A percentile compares a stretch with the other conserved stretches of the same genome.
Conservation (phyloP, 2,113 vertebrate genomes). For the Syrrhaptes paradoxus region DNA sequence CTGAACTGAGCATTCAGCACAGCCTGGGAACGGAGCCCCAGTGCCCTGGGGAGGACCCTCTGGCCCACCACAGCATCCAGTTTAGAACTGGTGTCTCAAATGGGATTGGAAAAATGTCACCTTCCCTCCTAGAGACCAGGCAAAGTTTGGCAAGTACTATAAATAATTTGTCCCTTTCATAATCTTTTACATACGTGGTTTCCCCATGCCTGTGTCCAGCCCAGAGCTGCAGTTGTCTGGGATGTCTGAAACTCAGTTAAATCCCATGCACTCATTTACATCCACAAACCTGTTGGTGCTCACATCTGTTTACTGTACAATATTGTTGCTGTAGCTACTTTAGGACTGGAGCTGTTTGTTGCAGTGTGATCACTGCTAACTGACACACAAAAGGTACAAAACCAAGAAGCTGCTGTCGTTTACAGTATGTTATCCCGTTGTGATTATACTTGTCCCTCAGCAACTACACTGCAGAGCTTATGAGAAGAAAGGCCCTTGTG, state of each 20-base stretch:
- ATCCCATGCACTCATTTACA: not conserved
- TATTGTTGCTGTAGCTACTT: not conserved
- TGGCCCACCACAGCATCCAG: too few relatives aligned
- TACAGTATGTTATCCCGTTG: not conserved
- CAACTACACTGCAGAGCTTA: not conserved
- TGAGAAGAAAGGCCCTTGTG: not conserved
- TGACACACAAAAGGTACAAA: not conserved
- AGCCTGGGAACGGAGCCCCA: fast-evolving
- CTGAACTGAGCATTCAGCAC: not conserved
- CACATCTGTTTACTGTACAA: not conserved
- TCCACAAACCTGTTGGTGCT: not conserved
- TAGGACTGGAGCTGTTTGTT: not conserved
- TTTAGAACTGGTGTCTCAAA: not conserved
- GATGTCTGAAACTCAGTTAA: not conserved
- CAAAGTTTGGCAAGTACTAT: not conserved
- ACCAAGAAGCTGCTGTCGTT: not conserved
- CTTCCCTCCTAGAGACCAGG: not conserved
- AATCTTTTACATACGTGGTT: not conserved
- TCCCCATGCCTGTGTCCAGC: not conserved
- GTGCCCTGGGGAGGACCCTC: not conserved
- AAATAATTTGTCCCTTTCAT: not conserved
- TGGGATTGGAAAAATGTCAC: fast-evolving
- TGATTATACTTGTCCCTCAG: not conserved
- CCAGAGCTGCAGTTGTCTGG: not conserved
- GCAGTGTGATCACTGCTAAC: not conserved